A percentile compares a stretch with the other conserved stretches of the same genome.
These are phyloP conservation scores for Ladona fulva DNA, from an alignment of 1,140 invertebrate species.

Conservation along the genomic window DNA sequence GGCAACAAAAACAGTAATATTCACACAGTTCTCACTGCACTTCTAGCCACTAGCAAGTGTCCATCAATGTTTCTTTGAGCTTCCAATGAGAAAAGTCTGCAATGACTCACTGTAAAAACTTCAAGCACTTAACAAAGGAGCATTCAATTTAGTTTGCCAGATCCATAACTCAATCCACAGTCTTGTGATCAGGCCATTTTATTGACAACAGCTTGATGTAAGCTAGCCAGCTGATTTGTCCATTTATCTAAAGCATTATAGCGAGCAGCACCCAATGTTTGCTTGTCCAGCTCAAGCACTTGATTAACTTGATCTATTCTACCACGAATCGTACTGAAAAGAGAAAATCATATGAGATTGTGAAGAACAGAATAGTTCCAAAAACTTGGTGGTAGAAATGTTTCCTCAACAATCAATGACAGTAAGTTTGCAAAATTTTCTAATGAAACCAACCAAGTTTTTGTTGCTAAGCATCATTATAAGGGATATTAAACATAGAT, in stretches of 20 bases:
- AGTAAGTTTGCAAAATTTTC: too few relatives aligned
- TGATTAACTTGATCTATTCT: conserved; percentile 96
- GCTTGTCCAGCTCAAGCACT: conserved; percentile 80
- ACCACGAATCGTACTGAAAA: conserved; percentile 81
- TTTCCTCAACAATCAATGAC: too few relatives aligned
- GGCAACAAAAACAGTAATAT: not conserved
- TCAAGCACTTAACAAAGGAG: not conserved
- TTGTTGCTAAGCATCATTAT: too few relatives aligned
- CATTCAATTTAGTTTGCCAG: not conserved
- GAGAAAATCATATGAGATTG: too few relatives aligned
- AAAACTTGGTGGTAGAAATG: too few relatives aligned
- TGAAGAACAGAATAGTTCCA: too few relatives aligned
- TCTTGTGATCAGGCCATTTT: conserved; percentile 60
- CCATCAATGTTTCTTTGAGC: conserved; percentile 5
- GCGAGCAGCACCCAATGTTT: conserved; percentile 69
- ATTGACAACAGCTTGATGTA: conserved; percentile 83
- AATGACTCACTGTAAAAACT: not conserved
- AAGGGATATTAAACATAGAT: too few relatives aligned
- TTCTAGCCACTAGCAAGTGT: not conserved
- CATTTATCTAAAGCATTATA: conserved; percentile 94
- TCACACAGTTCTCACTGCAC: not conserved
- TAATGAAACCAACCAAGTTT: too few relatives aligned
- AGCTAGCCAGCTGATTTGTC: conserved; percentile 79
- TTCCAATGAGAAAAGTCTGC: not conserved
- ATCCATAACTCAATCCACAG: not conserved